Evolutionary conservation across 2,113 vertebrate genomes (phyloP).

Genomic region (Siniperca chuatsi): DNA sequence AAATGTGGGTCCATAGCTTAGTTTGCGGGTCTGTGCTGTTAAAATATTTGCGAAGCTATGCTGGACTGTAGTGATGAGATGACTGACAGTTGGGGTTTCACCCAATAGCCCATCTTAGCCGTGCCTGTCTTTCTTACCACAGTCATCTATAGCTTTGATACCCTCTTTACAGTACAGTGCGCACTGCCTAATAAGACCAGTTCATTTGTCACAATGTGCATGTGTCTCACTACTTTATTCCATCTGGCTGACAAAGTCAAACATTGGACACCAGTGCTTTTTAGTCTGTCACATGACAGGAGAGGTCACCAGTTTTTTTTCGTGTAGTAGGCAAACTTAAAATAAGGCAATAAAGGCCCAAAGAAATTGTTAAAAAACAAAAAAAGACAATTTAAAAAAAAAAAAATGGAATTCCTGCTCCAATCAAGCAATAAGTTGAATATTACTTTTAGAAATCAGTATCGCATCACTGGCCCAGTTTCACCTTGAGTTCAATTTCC

Average conservation of each 20-base stretch:
- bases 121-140: background rate
- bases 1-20: background rate
- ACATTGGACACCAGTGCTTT: background rate
- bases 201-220: background rate
- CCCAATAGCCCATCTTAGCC: background rate
- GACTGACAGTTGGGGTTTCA: slow-evolving; percentile 24
- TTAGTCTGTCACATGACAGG: background rate
- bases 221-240: background rate
- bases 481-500: slow-evolving; percentile 15
- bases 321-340: background rate
- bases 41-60: background rate
- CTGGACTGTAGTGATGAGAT: background rate
- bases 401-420: background rate
- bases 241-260: background rate
- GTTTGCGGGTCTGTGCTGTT: slow-evolving; percentile 6
- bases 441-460: slow-evolving; percentile 7
- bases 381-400: background rate
- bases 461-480: slow-evolving; percentile 5
- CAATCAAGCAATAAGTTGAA: background rate
- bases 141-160: background rate
- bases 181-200: background rate
- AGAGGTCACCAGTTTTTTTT: background rate
- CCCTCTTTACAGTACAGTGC: background rate
- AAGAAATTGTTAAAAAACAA: background rate
- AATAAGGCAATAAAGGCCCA: background rate